Evolutionary conservation across 1,140 invertebrate genomes (phyloP).

Genomic region (Drosophila varians): DNA sequence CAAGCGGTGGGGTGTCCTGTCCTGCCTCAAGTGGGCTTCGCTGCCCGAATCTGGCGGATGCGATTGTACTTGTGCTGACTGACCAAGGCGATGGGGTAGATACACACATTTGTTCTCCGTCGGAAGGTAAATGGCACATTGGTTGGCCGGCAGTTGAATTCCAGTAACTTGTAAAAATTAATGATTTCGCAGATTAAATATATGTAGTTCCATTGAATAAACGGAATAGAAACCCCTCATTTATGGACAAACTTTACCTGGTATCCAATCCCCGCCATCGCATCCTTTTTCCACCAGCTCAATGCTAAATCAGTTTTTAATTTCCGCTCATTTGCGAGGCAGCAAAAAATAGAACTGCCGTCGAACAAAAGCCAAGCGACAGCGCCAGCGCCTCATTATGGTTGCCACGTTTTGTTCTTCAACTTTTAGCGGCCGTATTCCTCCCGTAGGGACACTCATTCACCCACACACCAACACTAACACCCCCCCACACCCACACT

Average conservation of each 20-base stretch:
- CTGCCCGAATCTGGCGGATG: conserved; percentile 18
- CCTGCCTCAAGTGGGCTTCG: conserved; percentile 48
- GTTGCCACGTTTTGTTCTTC: conserved; percentile 57
- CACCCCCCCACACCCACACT: conserved; percentile 5
- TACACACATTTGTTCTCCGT: conserved; percentile 1
- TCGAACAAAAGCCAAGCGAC: conserved; percentile 24
- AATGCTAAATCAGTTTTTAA: conserved; percentile 75
- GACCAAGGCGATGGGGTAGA: conserved; percentile 4
- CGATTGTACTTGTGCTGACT: conserved; percentile 16
- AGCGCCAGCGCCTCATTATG: conserved; percentile 67
- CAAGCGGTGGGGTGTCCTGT: conserved; percentile 38
- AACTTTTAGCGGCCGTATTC: conserved; percentile 56
- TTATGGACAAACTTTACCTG: not conserved
- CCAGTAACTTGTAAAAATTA: not conserved
- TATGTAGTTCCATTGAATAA: not conserved
- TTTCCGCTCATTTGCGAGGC: conserved; percentile 74
- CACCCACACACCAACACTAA: conserved; percentile 2
- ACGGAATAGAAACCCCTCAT: not conserved
- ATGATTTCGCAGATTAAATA: not conserved
- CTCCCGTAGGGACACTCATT: conserved; percentile 25
- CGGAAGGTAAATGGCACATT: not conserved
- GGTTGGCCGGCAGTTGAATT: not conserved
- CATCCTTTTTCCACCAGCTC: not conserved
- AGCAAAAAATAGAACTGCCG: conserved; percentile 40
- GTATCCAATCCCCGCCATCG: not conserved